phyloP scores from a whole-genome alignment of 2,888 invertebrate species.

The Choreutis nemorana region DNA sequence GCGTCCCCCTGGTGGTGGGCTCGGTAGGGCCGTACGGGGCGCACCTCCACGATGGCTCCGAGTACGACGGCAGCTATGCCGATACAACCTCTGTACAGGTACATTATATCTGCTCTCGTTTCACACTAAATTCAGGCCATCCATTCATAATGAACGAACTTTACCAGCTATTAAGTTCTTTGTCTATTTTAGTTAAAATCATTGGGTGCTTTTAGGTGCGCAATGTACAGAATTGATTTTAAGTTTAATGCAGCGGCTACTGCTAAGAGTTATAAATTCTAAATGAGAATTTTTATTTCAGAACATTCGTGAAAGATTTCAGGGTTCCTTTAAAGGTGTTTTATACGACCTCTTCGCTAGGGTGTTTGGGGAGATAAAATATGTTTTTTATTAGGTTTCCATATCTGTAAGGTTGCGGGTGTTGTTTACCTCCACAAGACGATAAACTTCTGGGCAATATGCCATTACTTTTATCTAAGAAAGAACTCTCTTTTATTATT shows the following conservation, averaged over 20 bases:
- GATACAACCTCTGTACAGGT: slow-evolving; percentile 70
- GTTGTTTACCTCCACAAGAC: slow-evolving; percentile 7
- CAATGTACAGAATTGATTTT: slow-evolving; percentile 23
- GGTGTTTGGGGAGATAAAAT: too few relatives aligned
- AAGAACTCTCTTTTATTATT: slow-evolving; percentile 9
- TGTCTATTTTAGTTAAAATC: slow-evolving; percentile 24
- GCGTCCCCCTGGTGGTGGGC: slow-evolving; percentile 75
- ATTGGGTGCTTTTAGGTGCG: slow-evolving; percentile 24
- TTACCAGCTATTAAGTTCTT: slow-evolving; percentile 12
- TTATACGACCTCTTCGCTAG: not conserved
- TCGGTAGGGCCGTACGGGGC: slow-evolving; percentile 95
- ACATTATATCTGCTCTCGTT: slow-evolving; percentile 9
- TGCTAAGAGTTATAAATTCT: slow-evolving; percentile 27
- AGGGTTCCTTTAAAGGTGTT: slow-evolving; percentile 15
- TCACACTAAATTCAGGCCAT: slow-evolving; percentile 5
- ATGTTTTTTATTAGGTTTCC: too few relatives aligned
- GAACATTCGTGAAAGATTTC: slow-evolving; percentile 22
- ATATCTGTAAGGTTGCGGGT: too few relatives aligned
- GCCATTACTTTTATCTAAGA: slow-evolving; percentile 15
- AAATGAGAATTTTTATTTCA: slow-evolving; percentile 31
- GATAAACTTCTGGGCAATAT: slow-evolving; percentile 12
- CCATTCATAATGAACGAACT: slow-evolving; percentile 13
- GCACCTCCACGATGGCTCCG: slow-evolving; percentile 88
- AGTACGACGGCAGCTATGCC: slow-evolving; percentile 88
- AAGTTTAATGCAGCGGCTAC: slow-evolving; percentile 24